Conservation (phyloP, 2,888 invertebrate species). For the Rhingia campestris region DNA sequence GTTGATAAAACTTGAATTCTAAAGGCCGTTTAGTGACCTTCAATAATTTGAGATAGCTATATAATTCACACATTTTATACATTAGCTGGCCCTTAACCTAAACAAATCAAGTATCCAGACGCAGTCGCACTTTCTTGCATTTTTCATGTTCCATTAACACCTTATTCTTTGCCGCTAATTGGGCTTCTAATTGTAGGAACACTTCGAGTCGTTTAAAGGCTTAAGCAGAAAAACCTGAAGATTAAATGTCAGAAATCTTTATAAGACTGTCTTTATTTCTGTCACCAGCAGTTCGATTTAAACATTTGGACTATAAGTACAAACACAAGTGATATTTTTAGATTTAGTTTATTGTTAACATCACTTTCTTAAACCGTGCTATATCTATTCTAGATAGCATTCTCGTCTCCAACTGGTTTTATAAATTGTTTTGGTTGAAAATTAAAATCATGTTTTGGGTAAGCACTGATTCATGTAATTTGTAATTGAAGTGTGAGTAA, state of each 20-base stretch:
- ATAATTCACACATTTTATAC: not conserved
- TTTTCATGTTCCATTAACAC: not conserved
- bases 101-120: not conserved
- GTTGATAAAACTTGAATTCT: not conserved
- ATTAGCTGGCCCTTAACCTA: not conserved
- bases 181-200: constrained; percentile 26
- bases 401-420: no score
- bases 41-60: not conserved
- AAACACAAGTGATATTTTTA: no score
- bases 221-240: constrained; percentile 19
- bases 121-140: not conserved
- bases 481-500: no score
- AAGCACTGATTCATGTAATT: no score
- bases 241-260: constrained; percentile 21
- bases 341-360: no score
- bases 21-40: not conserved
- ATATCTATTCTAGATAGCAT: no score
- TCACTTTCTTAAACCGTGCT: no score
- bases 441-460: no score
- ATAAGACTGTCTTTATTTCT: constrained; percentile 23
- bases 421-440: no score
- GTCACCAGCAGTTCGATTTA: constrained; percentile 14
- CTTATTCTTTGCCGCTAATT: not conserved
- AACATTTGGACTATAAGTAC: not conserved
- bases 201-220: constrained; percentile 14